These are phyloP conservation scores for Maconellicoccus hirsutus DNA, from an alignment of 1,140 invertebrate genomes.

Conservation along the genomic window DNA sequence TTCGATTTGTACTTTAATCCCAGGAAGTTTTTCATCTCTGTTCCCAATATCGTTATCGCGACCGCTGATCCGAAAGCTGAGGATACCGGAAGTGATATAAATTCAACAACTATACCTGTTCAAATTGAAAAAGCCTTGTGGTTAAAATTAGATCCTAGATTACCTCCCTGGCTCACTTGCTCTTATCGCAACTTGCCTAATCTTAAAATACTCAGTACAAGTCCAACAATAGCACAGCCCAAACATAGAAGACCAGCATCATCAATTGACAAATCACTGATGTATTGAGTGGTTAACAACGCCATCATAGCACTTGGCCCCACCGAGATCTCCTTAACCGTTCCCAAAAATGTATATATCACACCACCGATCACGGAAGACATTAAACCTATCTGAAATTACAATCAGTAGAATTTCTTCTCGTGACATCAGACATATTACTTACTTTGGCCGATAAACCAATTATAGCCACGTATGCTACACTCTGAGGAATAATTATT, in stretches of 20 bases:
- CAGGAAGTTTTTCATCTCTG: conserved; percentile 1
- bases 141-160: no score
- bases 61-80: conserved; percentile 2
- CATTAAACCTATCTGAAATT: neutral
- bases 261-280: neutral
- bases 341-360: neutral
- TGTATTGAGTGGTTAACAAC: neutral
- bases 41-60: neutral
- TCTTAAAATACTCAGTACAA: conserved; percentile 20
- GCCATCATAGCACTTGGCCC: neutral
- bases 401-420: neutral
- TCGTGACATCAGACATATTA: no score
- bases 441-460: conserved; percentile 44
- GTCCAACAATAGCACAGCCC: neutral
- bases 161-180: no score
- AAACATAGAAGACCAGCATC: conserved; percentile 6
- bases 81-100: conserved; percentile 13
- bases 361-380: conserved; percentile 1
- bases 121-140: no score
- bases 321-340: neutral
- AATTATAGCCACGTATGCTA: conserved; percentile 53
- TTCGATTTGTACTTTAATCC: conserved; percentile 1
- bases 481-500: conserved; percentile 55
- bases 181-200: no score
- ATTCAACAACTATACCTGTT: conserved; percentile 15